A percentile compares a stretch with the other conserved stretches of the same genome.
Evolutionary conservation across 2,888 invertebrate genomes (phyloP).

Genomic region (Ennomos fuscantarius): DNA sequence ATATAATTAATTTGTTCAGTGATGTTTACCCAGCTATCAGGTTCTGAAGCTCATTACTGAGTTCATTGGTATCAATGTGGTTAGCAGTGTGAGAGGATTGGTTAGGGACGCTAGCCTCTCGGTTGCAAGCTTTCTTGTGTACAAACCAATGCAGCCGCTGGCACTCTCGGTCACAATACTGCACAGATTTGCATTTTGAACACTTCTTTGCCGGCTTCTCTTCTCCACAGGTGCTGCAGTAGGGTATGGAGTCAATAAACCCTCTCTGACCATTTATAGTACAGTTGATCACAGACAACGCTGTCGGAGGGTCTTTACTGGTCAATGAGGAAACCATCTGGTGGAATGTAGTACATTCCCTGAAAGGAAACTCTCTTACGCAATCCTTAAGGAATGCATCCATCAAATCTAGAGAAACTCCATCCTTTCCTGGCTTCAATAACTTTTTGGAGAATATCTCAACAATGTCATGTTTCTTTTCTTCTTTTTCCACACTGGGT

Average conservation of each 20-base stretch:
- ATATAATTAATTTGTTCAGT: slow-evolving; percentile 18
- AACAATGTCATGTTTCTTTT: slow-evolving; percentile 87
- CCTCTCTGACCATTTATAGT: slow-evolving; percentile 96
- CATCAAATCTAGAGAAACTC: slow-evolving; percentile 87
- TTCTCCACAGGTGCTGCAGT: slow-evolving; percentile 94
- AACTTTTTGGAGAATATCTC: slow-evolving; percentile 91
- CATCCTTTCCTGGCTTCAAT: slow-evolving; percentile 90
- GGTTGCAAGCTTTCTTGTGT: slow-evolving; percentile 93
- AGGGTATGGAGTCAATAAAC: slow-evolving; percentile 88
- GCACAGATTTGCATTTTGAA: slow-evolving; percentile 96
- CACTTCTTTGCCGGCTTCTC: slow-evolving; percentile 97
- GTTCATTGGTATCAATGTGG: slow-evolving; percentile 75
- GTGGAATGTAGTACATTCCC: slow-evolving; percentile 95
- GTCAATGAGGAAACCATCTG: slow-evolving; percentile 93
- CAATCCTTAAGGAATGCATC: slow-evolving; percentile 93
- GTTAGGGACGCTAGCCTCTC: slow-evolving; percentile 80
- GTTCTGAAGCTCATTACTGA: slow-evolving; percentile 82
- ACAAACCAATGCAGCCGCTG: slow-evolving; percentile 97
- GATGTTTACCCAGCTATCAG: slow-evolving; percentile 69
- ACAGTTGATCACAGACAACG: slow-evolving; percentile 89
- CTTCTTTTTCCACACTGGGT: slow-evolving; percentile 79
- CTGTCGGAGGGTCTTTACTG: slow-evolving; percentile 89
- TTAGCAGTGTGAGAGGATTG: slow-evolving; percentile 39
- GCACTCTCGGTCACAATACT: slow-evolving; percentile 97
- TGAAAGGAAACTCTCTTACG: slow-evolving; percentile 95